A percentile compares a stretch with the other conserved stretches of the same genome.
Evolutionary conservation across 2,113 vertebrate species (phyloP).

Genomic region (Rattus rattus): DNA sequence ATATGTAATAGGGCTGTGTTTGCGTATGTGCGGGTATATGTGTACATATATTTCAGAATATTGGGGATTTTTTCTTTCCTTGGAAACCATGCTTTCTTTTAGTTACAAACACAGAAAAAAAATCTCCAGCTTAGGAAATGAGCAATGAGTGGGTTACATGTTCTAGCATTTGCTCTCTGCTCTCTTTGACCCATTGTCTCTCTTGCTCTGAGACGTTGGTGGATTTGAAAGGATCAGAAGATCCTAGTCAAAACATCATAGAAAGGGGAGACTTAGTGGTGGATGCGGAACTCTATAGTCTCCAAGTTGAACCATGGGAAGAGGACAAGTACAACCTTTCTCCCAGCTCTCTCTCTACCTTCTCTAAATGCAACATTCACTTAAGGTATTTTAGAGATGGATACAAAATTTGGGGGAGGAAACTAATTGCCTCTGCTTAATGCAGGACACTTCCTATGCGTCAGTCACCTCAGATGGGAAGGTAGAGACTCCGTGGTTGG

Average conservation of each 20-base stretch:
- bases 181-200: not conserved
- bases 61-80: not conserved
- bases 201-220: not conserved
- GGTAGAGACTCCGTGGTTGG: not conserved
- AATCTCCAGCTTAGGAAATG: not conserved
- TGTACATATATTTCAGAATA: not conserved
- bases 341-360: not conserved
- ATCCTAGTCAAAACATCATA: not conserved
- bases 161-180: not conserved
- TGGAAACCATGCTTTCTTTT: not conserved
- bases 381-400: not conserved
- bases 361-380: not conserved
- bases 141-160: not conserved
- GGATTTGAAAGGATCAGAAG: slow-evolving; percentile 13
- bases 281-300: rapidly evolving
- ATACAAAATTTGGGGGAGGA: not conserved
- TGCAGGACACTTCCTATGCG: rapidly evolving
- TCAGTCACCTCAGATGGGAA: not conserved
- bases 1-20: too few relatives aligned
- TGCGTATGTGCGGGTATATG: not conserved
- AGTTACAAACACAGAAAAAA: not conserved
- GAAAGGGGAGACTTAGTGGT: not conserved
- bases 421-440: not conserved
- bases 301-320: not conserved
- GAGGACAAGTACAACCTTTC: not conserved